A percentile compares a stretch with the other conserved stretches of the same genome.
These are phyloP conservation scores for Theristicus caerulescens DNA, from an alignment of 2,113 vertebrate species.

Conservation along the genomic window DNA sequence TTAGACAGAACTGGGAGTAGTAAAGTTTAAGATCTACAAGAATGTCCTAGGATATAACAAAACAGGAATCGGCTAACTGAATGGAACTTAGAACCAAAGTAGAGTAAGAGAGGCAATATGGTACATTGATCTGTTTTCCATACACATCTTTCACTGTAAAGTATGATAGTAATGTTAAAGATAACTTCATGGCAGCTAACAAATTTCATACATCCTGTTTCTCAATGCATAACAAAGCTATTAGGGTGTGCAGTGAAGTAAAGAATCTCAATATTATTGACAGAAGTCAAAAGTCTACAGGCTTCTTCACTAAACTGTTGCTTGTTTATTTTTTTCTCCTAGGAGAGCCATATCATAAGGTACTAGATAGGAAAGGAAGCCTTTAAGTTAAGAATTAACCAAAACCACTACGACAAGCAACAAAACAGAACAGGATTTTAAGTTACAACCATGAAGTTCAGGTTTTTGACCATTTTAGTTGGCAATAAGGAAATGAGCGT, in stretches of 20 bases:
- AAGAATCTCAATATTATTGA: neutral
- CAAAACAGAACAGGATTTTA: neutral
- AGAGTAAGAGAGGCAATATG: neutral
- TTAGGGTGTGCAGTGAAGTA: neutral
- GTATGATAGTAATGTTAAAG: neutral
- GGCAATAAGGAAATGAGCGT: neutral
- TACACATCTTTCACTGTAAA: neutral
- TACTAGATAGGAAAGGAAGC: neutral
- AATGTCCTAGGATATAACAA: neutral
- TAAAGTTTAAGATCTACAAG: neutral
- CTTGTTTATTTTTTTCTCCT: neutral
- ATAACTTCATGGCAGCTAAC: neutral
- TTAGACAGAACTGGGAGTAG: neutral
- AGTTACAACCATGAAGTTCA: neutral
- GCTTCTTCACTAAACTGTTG: neutral
- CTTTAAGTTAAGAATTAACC: neutral
- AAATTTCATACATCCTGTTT: neutral
- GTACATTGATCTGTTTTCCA: neutral
- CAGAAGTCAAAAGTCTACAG: neutral
- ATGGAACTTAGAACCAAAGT: neutral
- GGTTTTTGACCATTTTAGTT: neutral
- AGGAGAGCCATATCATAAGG: neutral
- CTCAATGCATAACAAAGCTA: neutral
- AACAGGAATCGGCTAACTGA: neutral
- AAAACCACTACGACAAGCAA: neutral